A percentile compares a stretch with the other conserved stretches of the same genome.
Evolutionary conservation across 2,113 vertebrate species (phyloP).

Genomic region (Xiphorhynchus elegans): DNA sequence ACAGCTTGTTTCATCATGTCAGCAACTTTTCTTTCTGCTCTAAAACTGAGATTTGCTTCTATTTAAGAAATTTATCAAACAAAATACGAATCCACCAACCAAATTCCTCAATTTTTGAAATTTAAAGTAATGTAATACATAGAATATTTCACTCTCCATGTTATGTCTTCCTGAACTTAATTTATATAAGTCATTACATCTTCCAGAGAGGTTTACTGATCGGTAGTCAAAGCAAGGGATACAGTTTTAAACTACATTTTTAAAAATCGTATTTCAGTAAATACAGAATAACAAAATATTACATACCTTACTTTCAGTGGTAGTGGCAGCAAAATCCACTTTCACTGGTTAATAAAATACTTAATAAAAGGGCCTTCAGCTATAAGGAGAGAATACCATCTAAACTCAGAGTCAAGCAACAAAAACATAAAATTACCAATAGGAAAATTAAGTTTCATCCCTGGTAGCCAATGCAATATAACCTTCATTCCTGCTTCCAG

Average conservation of each 20-base stretch:
- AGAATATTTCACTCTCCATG: not conserved
- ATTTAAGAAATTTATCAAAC: not conserved
- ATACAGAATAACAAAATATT: not conserved
- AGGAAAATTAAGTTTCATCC: not conserved
- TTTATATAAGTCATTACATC: not conserved
- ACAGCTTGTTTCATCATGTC: not conserved
- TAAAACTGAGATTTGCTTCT: not conserved
- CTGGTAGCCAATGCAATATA: not conserved
- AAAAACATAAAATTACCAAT: not conserved
- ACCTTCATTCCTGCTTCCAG: not conserved
- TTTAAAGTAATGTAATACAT: not conserved
- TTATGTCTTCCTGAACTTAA: not conserved
- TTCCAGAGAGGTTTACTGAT: not conserved
- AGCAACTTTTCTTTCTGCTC: not conserved
- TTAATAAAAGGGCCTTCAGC: not conserved
- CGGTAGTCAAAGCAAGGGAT: not conserved
- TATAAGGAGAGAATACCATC: not conserved
- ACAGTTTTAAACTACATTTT: not conserved
- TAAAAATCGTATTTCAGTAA: not conserved
- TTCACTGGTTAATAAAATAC: not conserved
- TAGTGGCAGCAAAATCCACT: not conserved
- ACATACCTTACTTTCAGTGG: not conserved
- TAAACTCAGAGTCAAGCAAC: not conserved
- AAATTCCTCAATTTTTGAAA: not conserved
- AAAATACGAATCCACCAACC: not conserved